phyloP scores from a whole-genome alignment of 2,888 invertebrate genomes.

The Scaptomyza tumidula region DNA sequence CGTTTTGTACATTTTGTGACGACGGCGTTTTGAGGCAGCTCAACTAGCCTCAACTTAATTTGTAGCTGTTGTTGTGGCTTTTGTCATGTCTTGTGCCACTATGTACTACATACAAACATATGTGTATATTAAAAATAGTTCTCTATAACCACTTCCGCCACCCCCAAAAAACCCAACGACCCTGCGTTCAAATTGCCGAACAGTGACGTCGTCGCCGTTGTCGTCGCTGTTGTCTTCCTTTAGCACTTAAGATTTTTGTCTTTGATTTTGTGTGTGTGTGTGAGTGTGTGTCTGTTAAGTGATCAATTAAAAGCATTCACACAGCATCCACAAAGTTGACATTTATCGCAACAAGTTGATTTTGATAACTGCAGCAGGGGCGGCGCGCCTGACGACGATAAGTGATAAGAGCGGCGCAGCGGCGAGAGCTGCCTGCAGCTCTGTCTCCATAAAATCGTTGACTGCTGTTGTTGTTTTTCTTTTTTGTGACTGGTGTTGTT shows the following conservation, averaged over 20 bases:
- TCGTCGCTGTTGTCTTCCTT: neutral
- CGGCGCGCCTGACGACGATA: constrained; percentile 32
- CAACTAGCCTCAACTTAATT: constrained; percentile 25
- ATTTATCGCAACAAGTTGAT: constrained; percentile 56
- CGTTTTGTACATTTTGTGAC: constrained; percentile 71
- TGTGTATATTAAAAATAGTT: constrained; percentile 56
- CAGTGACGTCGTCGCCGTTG: constrained; percentile 33
- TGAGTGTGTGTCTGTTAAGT: neutral
- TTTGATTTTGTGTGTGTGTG: neutral
- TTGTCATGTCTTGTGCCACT: constrained; percentile 33
- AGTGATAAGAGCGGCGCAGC: constrained; percentile 52
- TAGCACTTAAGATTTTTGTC: constrained; percentile 17
- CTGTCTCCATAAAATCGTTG: constrained; percentile 36
- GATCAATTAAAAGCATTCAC: constrained; percentile 5
- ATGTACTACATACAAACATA: constrained; percentile 4
- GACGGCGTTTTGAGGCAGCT: constrained; percentile 11
- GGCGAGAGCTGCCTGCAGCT: constrained; percentile 29
- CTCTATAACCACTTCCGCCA: constrained; percentile 64
- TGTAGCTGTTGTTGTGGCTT: constrained; percentile 39
- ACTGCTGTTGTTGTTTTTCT: constrained; percentile 12
- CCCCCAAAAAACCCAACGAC: constrained; percentile 39
- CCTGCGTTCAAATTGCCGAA: constrained; percentile 30
- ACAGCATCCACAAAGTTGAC: constrained; percentile 31
- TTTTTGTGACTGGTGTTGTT: constrained; percentile 4
- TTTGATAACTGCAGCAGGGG: constrained; percentile 44